Evolutionary conservation across 2,888 invertebrate species (phyloP).

Genomic region (Hemaris fuciformis): DNA sequence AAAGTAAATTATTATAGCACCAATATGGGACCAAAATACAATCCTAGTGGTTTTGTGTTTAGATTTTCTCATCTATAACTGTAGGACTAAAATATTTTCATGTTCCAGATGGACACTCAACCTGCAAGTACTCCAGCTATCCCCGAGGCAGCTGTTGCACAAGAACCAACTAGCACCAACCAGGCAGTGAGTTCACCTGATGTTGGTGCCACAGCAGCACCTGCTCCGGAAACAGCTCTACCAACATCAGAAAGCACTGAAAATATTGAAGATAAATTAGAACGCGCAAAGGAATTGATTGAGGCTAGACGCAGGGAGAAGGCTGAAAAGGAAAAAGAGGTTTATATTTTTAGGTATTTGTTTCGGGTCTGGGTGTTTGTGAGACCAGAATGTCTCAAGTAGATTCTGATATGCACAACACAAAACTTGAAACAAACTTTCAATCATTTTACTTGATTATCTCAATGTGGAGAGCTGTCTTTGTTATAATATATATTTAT

Average conservation of each 20-base stretch:
- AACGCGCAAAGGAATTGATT: slow-evolving; percentile 84
- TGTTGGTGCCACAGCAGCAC: background rate
- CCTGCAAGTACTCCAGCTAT: background rate
- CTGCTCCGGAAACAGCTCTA: slow-evolving; percentile 11
- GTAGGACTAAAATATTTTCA: background rate
- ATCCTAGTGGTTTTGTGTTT: too few species aligned
- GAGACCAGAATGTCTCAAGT: too few species aligned
- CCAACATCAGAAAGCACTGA: slow-evolving; percentile 26
- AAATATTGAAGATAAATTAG: slow-evolving; percentile 81
- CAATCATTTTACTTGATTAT: too few species aligned
- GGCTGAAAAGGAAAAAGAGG: slow-evolving; percentile 85
- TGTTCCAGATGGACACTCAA: background rate
- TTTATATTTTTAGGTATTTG: slow-evolving; percentile 33
- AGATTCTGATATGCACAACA: too few species aligned
- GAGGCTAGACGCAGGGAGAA: slow-evolving; percentile 85
- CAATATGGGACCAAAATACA: too few species aligned
- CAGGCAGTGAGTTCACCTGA: background rate
- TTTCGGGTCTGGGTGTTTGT: too few species aligned
- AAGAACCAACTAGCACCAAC: background rate
- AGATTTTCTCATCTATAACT: background rate
- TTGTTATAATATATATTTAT: too few species aligned
- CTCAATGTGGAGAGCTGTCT: too few species aligned
- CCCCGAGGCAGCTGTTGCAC: background rate
- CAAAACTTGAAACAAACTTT: too few species aligned
- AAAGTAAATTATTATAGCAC: too few species aligned